Percentiles rank a stretch among this genome's conserved stretches.
phyloP scores from a whole-genome alignment of 2,797 vertebrate genomes.

The Acrocephalus scirpaceus region DNA sequence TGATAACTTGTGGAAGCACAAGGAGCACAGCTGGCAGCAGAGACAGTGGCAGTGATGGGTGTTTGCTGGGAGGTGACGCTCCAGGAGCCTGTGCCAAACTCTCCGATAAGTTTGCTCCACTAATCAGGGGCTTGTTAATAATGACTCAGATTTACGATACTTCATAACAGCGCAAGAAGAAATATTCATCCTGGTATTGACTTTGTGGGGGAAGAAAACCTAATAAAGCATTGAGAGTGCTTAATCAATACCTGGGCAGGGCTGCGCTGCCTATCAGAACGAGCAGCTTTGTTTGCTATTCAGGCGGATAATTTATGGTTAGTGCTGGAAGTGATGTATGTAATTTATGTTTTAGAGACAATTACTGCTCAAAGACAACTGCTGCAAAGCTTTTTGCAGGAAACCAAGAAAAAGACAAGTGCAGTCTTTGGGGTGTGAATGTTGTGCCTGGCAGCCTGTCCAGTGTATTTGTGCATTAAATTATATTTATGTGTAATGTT shows the following conservation, averaged over 20 bases:
- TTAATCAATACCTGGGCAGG: slow-evolving; percentile 25
- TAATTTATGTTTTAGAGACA: slow-evolving; percentile 62
- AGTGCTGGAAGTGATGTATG: slow-evolving; percentile 42
- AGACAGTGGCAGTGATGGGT: background rate
- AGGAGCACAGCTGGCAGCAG: background rate
- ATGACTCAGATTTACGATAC: slow-evolving; percentile 26
- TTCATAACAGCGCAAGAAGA: slow-evolving; percentile 49
- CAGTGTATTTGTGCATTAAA: rapidly evolving
- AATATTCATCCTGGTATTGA: slow-evolving; percentile 51
- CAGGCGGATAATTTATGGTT: slow-evolving; percentile 55
- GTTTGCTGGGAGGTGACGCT: background rate
- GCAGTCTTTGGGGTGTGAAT: background rate
- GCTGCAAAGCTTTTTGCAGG: slow-evolving; percentile 14
- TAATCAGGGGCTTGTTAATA: slow-evolving; percentile 38
- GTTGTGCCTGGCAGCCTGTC: background rate
- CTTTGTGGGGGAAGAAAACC: slow-evolving; percentile 48
- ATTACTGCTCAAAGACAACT: background rate
- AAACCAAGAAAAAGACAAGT: background rate
- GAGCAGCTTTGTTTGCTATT: slow-evolving; percentile 59
- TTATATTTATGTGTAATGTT: background rate
- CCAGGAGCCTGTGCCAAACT: background rate
- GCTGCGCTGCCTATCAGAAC: background rate
- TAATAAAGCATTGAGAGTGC: slow-evolving; percentile 46
- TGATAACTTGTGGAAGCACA: slow-evolving; percentile 5
- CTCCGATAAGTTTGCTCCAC: background rate